Percentiles rank a stretch among this genome's conserved stretches.
phyloP scores from a whole-genome alignment of 2,888 invertebrate genomes.

The Selenia dentaria region DNA sequence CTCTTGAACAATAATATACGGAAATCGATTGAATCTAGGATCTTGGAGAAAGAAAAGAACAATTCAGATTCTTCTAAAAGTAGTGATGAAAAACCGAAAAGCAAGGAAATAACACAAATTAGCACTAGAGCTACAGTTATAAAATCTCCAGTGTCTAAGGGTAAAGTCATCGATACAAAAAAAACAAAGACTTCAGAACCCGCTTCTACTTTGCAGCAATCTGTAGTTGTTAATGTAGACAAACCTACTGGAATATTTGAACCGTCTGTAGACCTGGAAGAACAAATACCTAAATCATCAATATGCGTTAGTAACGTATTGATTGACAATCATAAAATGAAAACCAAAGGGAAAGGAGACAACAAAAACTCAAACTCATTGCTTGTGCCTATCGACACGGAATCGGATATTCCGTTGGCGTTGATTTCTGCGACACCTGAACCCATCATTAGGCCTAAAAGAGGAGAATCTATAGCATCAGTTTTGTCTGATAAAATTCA shows the following conservation, averaged over 20 bases:
- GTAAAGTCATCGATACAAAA: conserved; percentile 74
- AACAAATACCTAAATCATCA: conserved; percentile 86
- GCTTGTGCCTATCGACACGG: conserved; percentile 65
- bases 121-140: conserved; percentile 83
- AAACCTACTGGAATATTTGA: conserved; percentile 89
- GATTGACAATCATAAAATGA: conserved; percentile 66
- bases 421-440: conserved; percentile 72
- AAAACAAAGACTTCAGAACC: conserved; percentile 63
- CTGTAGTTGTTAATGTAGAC: conserved; percentile 71
- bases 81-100: conserved; percentile 62
- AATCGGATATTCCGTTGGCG: conserved; percentile 71
- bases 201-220: conserved; percentile 45
- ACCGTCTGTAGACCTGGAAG: conserved; percentile 87
- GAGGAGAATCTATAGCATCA: conserved; percentile 76
- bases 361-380: conserved; percentile 52
- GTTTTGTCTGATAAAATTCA: conserved; percentile 79
- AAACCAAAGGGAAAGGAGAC: conserved; percentile 50
- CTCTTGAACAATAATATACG: conserved; percentile 78
- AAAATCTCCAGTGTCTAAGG: conserved; percentile 83
- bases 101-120: conserved; percentile 66
- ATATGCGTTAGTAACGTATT: conserved; percentile 71
- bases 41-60: conserved; percentile 74
- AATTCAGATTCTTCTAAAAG: conserved; percentile 50
- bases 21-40: conserved; percentile 78
- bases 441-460: conserved; percentile 68